Evolutionary conservation across 1,140 invertebrate species (phyloP).

Genomic region (Lepidurus arcticus): DNA sequence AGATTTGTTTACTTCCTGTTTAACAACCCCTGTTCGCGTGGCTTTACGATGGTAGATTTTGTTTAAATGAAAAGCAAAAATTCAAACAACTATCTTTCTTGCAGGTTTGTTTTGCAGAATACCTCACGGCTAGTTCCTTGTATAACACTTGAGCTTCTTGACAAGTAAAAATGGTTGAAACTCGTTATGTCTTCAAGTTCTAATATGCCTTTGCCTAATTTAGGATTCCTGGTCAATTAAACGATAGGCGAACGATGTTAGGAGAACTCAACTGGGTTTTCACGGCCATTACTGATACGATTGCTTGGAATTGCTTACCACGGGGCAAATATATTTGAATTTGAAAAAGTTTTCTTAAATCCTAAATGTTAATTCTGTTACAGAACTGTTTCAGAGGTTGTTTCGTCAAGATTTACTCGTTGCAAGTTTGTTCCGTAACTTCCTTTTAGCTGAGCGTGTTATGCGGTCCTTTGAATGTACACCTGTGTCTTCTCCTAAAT

Average conservation of each 20-base stretch:
- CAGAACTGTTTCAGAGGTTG: slow-evolving; percentile 90
- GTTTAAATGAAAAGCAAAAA: neutral
- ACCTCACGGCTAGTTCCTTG: slow-evolving; percentile 72
- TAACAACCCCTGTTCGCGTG: slow-evolving; percentile 97
- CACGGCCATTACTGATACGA: slow-evolving; percentile 99
- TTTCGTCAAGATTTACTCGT: slow-evolving; percentile 97
- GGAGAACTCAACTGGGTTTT: slow-evolving; percentile 99
- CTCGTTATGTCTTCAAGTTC: neutral
- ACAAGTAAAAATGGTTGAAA: slow-evolving; percentile 61
- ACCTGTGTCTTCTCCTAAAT: slow-evolving; percentile 79
- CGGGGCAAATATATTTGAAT: slow-evolving; percentile 53
- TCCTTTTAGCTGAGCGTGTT: slow-evolving; percentile 91
- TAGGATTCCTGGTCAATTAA: slow-evolving; percentile 90
- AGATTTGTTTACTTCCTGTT: slow-evolving; percentile 94
- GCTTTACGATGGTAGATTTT: slow-evolving; percentile 75
- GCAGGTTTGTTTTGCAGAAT: slow-evolving; percentile 77
- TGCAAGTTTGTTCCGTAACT: slow-evolving; percentile 95
- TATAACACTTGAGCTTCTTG: slow-evolving; percentile 74
- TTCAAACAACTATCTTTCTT: slow-evolving; percentile 36
- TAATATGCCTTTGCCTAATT: slow-evolving; percentile 35
- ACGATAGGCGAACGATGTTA: slow-evolving; percentile 92
- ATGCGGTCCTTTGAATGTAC: slow-evolving; percentile 94
- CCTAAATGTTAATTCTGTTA: slow-evolving; percentile 40
- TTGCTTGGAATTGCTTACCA: slow-evolving; percentile 95
- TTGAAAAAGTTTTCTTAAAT: neutral